Evolutionary conservation across 2,888 invertebrate species (phyloP).

Genomic region (Hesperia comma): DNA sequence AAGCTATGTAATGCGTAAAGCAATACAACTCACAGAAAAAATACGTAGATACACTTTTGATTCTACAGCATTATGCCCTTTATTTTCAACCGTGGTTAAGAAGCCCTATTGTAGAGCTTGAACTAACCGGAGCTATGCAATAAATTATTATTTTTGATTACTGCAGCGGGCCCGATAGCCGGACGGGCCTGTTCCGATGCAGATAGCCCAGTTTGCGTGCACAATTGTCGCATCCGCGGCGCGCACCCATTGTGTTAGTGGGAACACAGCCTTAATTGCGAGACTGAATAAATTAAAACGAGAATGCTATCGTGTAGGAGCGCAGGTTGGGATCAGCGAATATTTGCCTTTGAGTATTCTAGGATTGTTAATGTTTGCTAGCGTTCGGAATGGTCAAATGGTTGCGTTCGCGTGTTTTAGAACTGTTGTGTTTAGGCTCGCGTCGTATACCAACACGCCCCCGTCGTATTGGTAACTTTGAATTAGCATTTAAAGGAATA

Average conservation of each 20-base stretch:
- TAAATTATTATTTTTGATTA: constrained; percentile 56
- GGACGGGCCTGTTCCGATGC: constrained; percentile 62
- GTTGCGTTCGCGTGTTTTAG: constrained; percentile 20
- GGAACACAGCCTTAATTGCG: constrained; percentile 81
- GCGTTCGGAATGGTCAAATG: constrained; percentile 28
- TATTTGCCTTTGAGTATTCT: constrained; percentile 30
- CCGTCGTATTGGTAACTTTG: background rate
- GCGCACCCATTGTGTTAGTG: constrained; percentile 72
- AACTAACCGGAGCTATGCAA: constrained; percentile 38
- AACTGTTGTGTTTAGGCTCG: background rate
- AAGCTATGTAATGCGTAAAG: too few relatives aligned
- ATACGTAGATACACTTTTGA: too few relatives aligned
- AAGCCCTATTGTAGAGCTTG: background rate
- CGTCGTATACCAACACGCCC: constrained; percentile 3
- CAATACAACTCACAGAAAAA: too few relatives aligned
- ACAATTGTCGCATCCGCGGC: constrained; percentile 78
- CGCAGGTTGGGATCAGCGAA: constrained; percentile 42
- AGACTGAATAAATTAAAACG: constrained; percentile 79
- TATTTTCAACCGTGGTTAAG: constrained; percentile 8
- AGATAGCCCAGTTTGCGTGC: constrained; percentile 76
- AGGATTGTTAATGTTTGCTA: constrained; percentile 30
- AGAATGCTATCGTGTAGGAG: constrained; percentile 69
- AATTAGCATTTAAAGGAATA: constrained; percentile 1
- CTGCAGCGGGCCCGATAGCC: constrained; percentile 51
- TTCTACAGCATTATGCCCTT: background rate